A percentile compares a stretch with the other conserved stretches of the same genome.
Evolutionary conservation across 2,888 invertebrate species (phyloP).

Genomic region (Catocala nupta): DNA sequence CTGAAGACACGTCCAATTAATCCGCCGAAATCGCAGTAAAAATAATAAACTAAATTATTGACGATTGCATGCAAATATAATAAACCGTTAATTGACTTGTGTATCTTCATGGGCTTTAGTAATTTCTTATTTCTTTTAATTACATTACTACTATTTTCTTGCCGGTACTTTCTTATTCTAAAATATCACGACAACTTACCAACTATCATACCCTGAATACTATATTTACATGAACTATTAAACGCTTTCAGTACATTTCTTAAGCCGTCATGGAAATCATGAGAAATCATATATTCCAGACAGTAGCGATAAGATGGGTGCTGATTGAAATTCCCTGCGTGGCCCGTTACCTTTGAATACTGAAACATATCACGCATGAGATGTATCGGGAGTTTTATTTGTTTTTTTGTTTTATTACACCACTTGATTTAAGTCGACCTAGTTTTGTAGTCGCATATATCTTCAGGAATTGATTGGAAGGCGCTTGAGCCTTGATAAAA

Average conservation of each 20-base stretch:
- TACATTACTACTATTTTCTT: no score
- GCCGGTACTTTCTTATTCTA: no score
- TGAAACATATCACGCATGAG: slow-evolving; percentile 21
- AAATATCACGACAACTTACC: no score
- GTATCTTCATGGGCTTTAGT: no score
- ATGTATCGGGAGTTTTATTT: slow-evolving; percentile 2
- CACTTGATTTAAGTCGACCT: background rate
- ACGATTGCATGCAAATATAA: no score
- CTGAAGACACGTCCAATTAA: no score
- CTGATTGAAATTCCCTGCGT: slow-evolving; percentile 49
- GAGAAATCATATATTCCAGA: slow-evolving; percentile 49
- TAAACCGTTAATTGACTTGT: no score
- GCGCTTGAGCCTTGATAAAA: background rate
- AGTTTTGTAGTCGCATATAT: background rate
- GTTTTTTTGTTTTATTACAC: slow-evolving; percentile 2
- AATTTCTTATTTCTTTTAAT: no score
- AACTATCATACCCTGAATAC: no score
- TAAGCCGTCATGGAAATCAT: slow-evolving; percentile 25
- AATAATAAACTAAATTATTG: no score
- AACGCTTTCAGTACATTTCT: slow-evolving; percentile 4
- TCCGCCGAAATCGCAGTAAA: no score
- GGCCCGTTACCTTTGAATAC: slow-evolving; percentile 40
- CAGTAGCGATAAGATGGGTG: slow-evolving; percentile 35
- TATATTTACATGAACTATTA: background rate
- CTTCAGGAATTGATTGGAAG: background rate